phyloP scores from a whole-genome alignment of 2,797 vertebrate genomes.

The Gadopsis bispinosus region DNA sequence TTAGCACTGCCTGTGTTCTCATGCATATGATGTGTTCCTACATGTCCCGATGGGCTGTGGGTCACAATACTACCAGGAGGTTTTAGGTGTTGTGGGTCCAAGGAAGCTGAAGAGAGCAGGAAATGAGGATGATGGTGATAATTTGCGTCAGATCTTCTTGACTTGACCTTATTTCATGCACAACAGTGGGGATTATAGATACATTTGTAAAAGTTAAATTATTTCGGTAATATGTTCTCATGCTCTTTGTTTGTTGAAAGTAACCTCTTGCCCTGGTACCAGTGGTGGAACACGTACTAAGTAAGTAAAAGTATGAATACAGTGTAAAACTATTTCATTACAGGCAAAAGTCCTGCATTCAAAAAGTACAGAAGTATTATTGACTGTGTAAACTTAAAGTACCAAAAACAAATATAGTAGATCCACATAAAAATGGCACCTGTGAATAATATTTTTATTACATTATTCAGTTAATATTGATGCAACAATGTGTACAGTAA shows the following conservation, averaged over 20 bases:
- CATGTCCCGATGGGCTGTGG: constrained; percentile 63
- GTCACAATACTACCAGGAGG: constrained; percentile 59
- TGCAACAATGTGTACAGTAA: background rate
- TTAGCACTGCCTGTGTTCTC: constrained; percentile 70
- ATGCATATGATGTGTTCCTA: constrained; percentile 76
- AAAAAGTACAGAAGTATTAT: background rate
- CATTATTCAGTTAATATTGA: background rate
- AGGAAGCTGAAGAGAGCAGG: constrained; percentile 29
- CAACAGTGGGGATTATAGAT: constrained; percentile 13
- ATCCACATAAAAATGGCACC: background rate
- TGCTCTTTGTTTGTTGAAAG: constrained; percentile 30
- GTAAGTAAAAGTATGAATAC: background rate
- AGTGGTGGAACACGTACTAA: background rate
- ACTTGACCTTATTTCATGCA: constrained; percentile 30
- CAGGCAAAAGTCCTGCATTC: background rate
- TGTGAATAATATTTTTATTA: background rate
- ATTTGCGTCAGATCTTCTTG: constrained; percentile 28
- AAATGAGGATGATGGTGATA: constrained; percentile 44
- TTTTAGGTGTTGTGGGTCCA: constrained; percentile 53
- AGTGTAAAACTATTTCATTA: background rate
- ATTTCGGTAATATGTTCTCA: constrained; percentile 34
- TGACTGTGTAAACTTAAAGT: background rate
- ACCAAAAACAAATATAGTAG: background rate
- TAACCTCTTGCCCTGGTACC: constrained; percentile 15
- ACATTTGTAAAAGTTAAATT: constrained; percentile 16